phyloP scores from a whole-genome alignment of 2,113 vertebrate genomes.

The Rhabdomys dilectus region DNA sequence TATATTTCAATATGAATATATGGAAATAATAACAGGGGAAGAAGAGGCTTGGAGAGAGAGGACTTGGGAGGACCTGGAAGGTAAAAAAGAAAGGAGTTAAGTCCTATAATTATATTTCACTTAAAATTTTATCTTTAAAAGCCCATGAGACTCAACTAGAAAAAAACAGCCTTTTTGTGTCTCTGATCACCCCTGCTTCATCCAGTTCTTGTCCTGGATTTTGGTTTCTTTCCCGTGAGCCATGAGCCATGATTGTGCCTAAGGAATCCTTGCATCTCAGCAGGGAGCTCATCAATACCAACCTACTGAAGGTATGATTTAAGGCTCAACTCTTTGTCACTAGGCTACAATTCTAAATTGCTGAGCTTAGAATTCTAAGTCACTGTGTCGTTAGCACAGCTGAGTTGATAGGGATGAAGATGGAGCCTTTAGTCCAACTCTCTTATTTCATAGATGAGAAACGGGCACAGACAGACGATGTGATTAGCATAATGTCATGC shows the following conservation, averaged over 20 bases:
- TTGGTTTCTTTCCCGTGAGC: neutral
- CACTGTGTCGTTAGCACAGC: neutral
- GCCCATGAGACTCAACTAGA: neutral
- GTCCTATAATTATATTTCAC: neutral
- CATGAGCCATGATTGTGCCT: neutral
- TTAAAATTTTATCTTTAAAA: neutral
- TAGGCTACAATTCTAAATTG: neutral
- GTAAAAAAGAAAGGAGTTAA: neutral
- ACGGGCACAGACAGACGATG: neutral
- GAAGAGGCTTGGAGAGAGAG: neutral
- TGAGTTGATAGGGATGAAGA: neutral
- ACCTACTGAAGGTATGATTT: neutral
- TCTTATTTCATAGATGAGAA: slow-evolving; percentile 40
- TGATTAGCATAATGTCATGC: slow-evolving; percentile 16
- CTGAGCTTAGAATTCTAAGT: slow-evolving; percentile 31
- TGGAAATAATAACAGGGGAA: neutral
- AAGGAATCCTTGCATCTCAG: neutral
- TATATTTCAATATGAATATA: neutral
- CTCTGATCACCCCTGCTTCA: accelerated
- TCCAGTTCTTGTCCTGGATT: neutral
- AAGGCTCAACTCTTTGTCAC: slow-evolving; percentile 1
- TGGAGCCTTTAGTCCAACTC: neutral
- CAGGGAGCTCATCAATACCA: neutral
- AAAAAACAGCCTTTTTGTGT: neutral
- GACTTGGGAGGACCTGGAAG: neutral